Base-by-base conservation (phyloP, 2,797 vertebrate species). In the Sternarchorhynchus goeldii region DNA sequence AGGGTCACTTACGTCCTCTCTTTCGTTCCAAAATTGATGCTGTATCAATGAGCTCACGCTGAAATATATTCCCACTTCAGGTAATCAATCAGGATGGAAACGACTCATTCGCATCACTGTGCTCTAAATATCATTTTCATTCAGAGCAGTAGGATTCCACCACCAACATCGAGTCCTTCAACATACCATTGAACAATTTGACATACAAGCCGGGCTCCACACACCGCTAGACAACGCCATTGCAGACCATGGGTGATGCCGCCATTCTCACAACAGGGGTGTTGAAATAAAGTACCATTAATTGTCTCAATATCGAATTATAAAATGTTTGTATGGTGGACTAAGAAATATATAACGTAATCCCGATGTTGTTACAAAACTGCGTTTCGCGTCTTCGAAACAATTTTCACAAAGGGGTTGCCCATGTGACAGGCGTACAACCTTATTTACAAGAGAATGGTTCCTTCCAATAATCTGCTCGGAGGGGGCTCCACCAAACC, bases 1-100 rank as follows among this genome's bases (percentile, higher is more conserved):
- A 93, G 90, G 90, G 86, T 81, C 86, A 93, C 93, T 94, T 92
- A 94, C 93, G 88, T 90, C 79, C 88, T 85, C 73, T 89, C 88
- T 86, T 79, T 63, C 56, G 73, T 69, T 60, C 71, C 5, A 86
- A 39, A 82, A 86, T 86, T 83, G 76, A 85, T 82, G 82, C 82
- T 86, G 86, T 88, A 21, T 66, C 59, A 79, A 65, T 53, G 57
- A 81, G 76, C 66, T 53, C 70, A 41, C 45, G 34, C 1, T 75
- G 20, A 84, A 83, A 64, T 29, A 16, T 72, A 84, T 69, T 77
- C 73, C 77, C 39, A 79, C 32, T 62, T 84, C 66, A 79, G 80
- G 86, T 39, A 39, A 77, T 56, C 79, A 62, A 55, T 29, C 36
- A 58, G 25, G 69, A 81, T 75, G 17, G 45, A 18, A 66, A 77